Evolutionary conservation across 2,113 vertebrate genomes (phyloP), one percentile per base, ranked within the genome.

Genomic region (Halcyon senegalensis): DNA sequence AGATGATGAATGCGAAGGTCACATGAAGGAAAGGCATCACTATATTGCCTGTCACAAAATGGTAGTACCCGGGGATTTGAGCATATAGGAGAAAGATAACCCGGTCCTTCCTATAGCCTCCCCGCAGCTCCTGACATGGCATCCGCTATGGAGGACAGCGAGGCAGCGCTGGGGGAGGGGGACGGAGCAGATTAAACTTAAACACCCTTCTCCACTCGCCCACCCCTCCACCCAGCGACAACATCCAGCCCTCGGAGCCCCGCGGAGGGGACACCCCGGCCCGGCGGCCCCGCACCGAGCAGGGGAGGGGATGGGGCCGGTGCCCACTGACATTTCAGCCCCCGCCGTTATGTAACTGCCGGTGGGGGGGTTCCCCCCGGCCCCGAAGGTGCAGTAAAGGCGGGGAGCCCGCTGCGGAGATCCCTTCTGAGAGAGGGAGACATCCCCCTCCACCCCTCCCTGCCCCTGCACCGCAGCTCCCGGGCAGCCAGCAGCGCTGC

Each of bases 1-100:
- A 89, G 88, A 89, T 84, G 91, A 91, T 92, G 84, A 94, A 93
- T 53, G 53, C 73, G 94, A 97, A 97, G 96, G 96, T 96, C 96
- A 96, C 63, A 90, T 44, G 92, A 94, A 97, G 85, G 93, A 56
- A 97, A 95, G 16, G 75, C 93, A 88, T 23, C 92, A 9, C 88
- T 44, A 30, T n/a, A 72, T 48, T 16, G 60, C 78, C 66, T n/a
- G 53, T 44, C 93, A 88, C 91, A 96, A 96, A 96, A 96, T 94
- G 94, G 92, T 94, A 95, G 92, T 79, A 58, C 84, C 64, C 50
- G 23, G 80, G 72, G 67, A 83, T 69, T 58, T n/a, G 46, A 84
- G 72, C 75, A 66, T 37, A 87, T n/a, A 72, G 48, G 55, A 80
- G 33, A 33, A 75, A 50, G 56, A 83, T 59, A 94, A 59, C 88